Evolutionary conservation across 2,888 invertebrate species (phyloP).

Genomic region (Ganaspis brasiliensis): DNA sequence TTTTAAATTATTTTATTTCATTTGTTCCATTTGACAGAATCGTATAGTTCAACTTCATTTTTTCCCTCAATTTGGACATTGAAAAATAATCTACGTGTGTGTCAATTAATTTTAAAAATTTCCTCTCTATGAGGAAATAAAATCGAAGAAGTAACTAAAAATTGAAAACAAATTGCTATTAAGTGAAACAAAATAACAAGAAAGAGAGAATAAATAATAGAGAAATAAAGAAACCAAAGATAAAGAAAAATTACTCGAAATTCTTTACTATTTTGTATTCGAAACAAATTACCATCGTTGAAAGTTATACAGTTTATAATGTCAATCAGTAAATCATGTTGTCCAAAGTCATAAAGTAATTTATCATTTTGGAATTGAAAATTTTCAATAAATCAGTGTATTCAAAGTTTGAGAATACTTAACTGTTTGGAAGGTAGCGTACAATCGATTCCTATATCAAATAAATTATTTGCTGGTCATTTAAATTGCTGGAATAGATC

Average conservation of each 20-base stretch:
- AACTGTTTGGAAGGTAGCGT: slow-evolving; percentile 23
- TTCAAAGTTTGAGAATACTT: slow-evolving; percentile 21
- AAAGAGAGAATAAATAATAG: no score
- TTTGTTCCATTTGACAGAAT: not conserved
- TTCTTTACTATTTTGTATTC: no score
- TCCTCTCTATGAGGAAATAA: no score
- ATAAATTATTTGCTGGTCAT: slow-evolving; percentile 55
- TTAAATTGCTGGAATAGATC: slow-evolving; percentile 58
- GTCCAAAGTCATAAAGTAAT: not conserved
- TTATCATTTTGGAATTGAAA: not conserved
- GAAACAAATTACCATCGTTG: no score
- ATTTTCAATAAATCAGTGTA: slow-evolving; percentile 24
- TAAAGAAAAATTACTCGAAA: not conserved
- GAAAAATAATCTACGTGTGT: no score
- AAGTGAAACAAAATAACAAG: no score
- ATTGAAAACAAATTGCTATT: no score
- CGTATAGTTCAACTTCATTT: not conserved
- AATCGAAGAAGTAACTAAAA: no score
- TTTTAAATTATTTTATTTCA: not conserved
- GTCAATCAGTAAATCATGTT: not conserved
- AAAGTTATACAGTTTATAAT: not conserved
- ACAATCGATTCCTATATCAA: slow-evolving; percentile 48
- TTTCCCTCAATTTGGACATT: no score
- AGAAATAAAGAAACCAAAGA: no score
- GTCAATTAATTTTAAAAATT: no score